Base-by-base conservation (phyloP, 2,888 invertebrate species). In the Notodonta dromedarius region DNA sequence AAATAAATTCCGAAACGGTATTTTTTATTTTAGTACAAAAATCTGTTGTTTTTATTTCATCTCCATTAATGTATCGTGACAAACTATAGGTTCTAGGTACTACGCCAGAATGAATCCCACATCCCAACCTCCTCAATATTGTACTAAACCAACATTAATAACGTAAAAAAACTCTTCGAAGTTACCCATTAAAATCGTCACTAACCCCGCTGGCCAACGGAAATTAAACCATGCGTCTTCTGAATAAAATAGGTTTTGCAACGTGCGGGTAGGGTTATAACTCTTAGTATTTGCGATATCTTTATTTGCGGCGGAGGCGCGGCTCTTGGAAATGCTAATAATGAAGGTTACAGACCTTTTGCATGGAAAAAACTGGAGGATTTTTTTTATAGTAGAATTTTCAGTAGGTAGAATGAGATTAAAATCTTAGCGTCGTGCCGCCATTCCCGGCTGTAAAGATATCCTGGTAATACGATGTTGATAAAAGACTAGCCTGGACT, bases 251-350 rank as follows among this genome's bases (percentile, higher is more conserved):
- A 32, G 63, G 70, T 65, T 71, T 73, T 73, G 54, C 66, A 66
- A 52, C 58, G 44, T 54, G 62, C 48, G 57, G 63, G 59, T 67
- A 32, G 55, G 63, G 63, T 63, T 66, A 68, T 74, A 67, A 73
- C 64, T 70, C 70, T 67, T 54, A 62, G 59, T 63, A 71, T 67
- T 66, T 70, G 69, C 73, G 71, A 77, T 76, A 79, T 74, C 78
- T 79, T 80, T 78, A 78, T 82, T 79, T 76, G 68, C 71, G 63
- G 62, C 63, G 63, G 66, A 74, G 70, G 70, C 77, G 73, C 69
- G 77, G 73, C 70, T 71, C 71, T 74, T 67, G 69, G 71, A 74
- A 71, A 76, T 71, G 70, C 74, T 77, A 76, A 78, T 81, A 82
- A 78, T 78, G 71, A 76, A 66, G 71, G 69, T 67, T 71, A 71